Percentiles rank a stretch among this genome's conserved stretches.
phyloP scores from a whole-genome alignment of 2,888 invertebrate species.

The Diogma glabrata region DNA sequence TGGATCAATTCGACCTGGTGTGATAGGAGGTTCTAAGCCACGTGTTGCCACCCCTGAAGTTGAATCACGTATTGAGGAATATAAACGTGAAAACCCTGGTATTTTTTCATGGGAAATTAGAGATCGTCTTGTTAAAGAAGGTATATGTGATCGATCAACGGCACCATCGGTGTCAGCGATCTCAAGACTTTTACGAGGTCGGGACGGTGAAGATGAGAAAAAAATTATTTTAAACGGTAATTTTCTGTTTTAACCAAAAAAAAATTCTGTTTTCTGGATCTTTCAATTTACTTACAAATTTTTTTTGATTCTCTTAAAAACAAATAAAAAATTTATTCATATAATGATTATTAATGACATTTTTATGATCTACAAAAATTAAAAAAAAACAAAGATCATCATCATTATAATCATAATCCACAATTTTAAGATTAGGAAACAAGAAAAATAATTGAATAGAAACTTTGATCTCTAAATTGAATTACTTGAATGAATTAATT shows the following conservation, averaged over 20 bases:
- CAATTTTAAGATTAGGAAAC: too few relatives aligned
- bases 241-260: background rate
- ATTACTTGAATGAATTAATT: too few relatives aligned
- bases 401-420: too few relatives aligned
- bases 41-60: slow-evolving; percentile 89
- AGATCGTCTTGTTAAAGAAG: slow-evolving; percentile 78
- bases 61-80: slow-evolving; percentile 78
- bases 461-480: too few relatives aligned
- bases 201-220: slow-evolving; percentile 40
- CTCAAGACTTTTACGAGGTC: slow-evolving; percentile 61
- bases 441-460: too few relatives aligned
- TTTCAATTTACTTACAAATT: background rate
- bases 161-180: slow-evolving; percentile 76
- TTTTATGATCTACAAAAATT: slow-evolving; percentile 15
- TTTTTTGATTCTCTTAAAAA: slow-evolving; percentile 4
- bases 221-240: slow-evolving; percentile 15
- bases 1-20: slow-evolving; percentile 88
- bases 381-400: too few relatives aligned
- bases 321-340: background rate
- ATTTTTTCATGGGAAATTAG: slow-evolving; percentile 94
- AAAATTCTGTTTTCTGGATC: too few relatives aligned
- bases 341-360: slow-evolving; percentile 14
- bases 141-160: slow-evolving; percentile 36
- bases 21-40: slow-evolving; percentile 89
- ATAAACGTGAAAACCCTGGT: slow-evolving; percentile 85